These are phyloP conservation scores for Elgonia sp. DNA, from an alignment of 2,888 invertebrate genomes.

Conservation along the genomic window DNA sequence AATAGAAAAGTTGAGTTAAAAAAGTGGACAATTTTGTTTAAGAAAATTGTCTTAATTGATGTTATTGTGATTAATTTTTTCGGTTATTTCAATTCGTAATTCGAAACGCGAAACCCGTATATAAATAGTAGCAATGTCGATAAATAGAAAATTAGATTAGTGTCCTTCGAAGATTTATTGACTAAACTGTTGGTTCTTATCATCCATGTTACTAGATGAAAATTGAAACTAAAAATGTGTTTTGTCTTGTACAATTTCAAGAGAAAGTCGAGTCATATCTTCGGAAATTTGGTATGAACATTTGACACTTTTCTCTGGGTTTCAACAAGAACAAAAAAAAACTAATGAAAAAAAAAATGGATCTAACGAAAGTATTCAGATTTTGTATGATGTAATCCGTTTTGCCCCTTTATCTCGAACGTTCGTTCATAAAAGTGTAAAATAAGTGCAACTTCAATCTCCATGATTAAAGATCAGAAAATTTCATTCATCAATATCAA, in stretches of 20 bases:
- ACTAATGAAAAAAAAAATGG: background rate
- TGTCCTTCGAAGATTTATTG: constrained; percentile 50
- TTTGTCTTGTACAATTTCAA: constrained; percentile 45
- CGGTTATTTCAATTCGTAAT: constrained; percentile 46
- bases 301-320: background rate
- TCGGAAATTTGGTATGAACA: constrained; percentile 11
- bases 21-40: too few species aligned
- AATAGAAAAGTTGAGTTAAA: too few species aligned
- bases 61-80: constrained; percentile 14
- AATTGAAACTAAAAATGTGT: constrained; percentile 11
- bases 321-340: background rate
- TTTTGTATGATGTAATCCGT: too few species aligned
- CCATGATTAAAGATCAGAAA: too few species aligned
- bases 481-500: too few species aligned
- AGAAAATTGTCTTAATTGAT: too few species aligned
- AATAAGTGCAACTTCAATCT: too few species aligned
- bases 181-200: constrained; percentile 67
- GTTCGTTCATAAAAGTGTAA: too few species aligned
- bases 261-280: constrained; percentile 39
- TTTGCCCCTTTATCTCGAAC: too few species aligned
- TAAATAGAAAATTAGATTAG: constrained; percentile 67
- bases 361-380: background rate
- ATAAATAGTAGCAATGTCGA: constrained; percentile 64
- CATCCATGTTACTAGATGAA: constrained; percentile 48
- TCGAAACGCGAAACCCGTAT: constrained; percentile 49